Percentiles rank a stretch among this genome's conserved stretches.
phyloP scores from a whole-genome alignment of 2,797 vertebrate genomes.

The Ammospiza maritima region DNA sequence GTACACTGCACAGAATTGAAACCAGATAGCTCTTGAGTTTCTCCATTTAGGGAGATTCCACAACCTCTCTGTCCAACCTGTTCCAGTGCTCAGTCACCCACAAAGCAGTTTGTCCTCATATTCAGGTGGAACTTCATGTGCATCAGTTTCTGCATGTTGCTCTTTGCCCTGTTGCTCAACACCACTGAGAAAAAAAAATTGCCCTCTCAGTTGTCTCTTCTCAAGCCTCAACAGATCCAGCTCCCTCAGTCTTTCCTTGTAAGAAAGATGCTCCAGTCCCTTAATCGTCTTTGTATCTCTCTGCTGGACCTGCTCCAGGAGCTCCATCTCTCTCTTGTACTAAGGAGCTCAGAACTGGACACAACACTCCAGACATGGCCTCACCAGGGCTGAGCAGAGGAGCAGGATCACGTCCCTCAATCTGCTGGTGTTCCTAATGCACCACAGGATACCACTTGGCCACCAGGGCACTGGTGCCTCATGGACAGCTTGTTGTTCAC shows the following conservation, averaged over 20 bases:
- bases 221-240: background rate
- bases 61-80: background rate
- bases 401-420: fast-evolving
- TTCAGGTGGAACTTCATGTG: background rate
- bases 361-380: background rate
- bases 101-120: background rate
- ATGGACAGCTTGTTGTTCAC: background rate
- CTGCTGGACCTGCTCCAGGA: background rate
- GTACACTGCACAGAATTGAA: background rate
- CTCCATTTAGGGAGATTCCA: background rate
- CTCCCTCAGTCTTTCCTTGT: background rate
- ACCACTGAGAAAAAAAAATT: background rate
- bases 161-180: background rate
- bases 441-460: background rate
- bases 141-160: background rate
- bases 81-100: background rate
- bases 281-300: background rate
- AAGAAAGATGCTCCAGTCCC: background rate
- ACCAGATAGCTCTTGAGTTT: background rate
- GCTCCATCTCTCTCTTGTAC: background rate
- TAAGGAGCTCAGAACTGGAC: background rate
- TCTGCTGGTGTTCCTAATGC: background rate
- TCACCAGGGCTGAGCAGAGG: background rate
- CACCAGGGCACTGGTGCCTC: background rate
- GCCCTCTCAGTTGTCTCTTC: background rate